phyloP scores from a whole-genome alignment of 2,888 invertebrate genomes.

The Colletes collaris region DNA sequence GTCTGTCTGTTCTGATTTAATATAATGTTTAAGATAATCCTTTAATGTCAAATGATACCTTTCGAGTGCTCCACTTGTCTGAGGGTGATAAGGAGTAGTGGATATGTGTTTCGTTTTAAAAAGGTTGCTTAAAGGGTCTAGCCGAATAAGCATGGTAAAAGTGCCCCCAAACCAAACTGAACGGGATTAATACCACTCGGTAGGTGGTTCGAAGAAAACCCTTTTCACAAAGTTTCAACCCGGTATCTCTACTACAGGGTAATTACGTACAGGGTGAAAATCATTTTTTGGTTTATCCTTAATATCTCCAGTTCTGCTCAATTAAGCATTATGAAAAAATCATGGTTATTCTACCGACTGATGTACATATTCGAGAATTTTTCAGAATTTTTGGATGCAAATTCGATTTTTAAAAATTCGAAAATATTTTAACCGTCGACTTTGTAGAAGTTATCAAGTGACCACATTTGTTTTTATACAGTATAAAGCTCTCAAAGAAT shows the following conservation, averaged over 20 bases:
- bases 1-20: not conserved
- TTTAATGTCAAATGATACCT: not conserved
- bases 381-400: not conserved
- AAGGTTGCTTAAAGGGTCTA: not conserved
- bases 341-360: not conserved
- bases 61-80: not conserved
- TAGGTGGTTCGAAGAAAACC: not conserved
- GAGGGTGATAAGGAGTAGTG: slow-evolving; percentile 1
- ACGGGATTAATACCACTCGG: not conserved
- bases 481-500: not conserved
- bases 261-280: not conserved
- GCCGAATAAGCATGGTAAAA: not conserved
- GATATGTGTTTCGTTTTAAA: slow-evolving; percentile 6
- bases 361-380: not conserved
- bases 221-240: not conserved
- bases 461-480: not conserved
- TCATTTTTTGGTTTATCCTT: no score
- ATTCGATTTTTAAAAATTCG: no score
- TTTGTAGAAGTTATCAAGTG: not conserved
- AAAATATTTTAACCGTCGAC: not conserved
- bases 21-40: not conserved
- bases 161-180: not conserved
- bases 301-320: no score
- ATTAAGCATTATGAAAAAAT: not conserved
- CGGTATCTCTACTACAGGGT: not conserved